Evolutionary conservation across 2,888 invertebrate genomes (phyloP).

Genomic region (Polietes domitor): DNA sequence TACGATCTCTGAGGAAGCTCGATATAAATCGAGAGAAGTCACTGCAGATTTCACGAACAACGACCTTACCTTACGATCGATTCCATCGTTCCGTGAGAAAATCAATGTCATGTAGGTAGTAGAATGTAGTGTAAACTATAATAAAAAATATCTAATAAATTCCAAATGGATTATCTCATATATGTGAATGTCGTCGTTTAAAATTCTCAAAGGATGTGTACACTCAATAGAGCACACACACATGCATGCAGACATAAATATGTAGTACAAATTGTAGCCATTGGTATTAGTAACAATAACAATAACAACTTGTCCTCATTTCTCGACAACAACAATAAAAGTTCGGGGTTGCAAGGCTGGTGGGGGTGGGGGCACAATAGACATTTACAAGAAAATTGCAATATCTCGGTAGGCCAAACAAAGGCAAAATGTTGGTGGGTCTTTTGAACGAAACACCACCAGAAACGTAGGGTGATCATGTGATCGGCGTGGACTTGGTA

Average conservation of each 20-base stretch:
- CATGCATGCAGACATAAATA: neutral
- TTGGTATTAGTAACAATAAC: conserved; percentile 34
- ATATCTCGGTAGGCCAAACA: neutral
- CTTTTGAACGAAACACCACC: neutral
- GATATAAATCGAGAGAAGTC: too few species aligned
- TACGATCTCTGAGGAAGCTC: too few species aligned
- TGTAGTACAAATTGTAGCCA: conserved; percentile 12
- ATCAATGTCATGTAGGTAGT: too few species aligned
- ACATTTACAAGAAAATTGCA: neutral
- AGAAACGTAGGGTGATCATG: neutral
- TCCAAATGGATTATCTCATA: too few species aligned
- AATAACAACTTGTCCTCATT: conserved; percentile 58
- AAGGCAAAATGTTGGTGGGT: neutral
- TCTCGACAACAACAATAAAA: conserved; percentile 55
- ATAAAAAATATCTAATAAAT: too few species aligned
- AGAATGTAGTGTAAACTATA: too few species aligned
- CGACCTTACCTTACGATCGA: too few species aligned
- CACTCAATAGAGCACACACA: conserved; percentile 10
- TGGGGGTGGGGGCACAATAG: neutral
- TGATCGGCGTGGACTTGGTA: neutral
- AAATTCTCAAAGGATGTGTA: conserved; percentile 37
- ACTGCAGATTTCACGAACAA: too few species aligned
- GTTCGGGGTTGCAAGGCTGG: neutral
- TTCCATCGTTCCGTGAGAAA: too few species aligned
- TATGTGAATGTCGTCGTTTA: conserved; percentile 2